Conservation (phyloP, 2,797 vertebrate species). For the Poecilia picta region DNA sequence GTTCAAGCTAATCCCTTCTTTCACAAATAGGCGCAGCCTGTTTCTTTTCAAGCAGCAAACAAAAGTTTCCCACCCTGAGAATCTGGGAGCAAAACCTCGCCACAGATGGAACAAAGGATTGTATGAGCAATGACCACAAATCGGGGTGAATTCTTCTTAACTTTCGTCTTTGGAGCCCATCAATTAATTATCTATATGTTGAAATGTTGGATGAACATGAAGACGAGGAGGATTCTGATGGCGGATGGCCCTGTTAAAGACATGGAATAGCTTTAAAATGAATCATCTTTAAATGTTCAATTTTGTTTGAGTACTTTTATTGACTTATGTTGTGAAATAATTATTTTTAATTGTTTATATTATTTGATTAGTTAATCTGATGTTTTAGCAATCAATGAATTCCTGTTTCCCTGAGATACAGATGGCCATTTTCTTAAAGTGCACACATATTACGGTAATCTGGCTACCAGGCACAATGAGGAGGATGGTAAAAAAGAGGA, state of each 20-base stretch:
- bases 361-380: neutral
- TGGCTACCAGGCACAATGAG: neutral
- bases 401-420: neutral
- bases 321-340: neutral
- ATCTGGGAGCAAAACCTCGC: conserved; percentile 82
- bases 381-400: neutral
- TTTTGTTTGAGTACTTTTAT: neutral
- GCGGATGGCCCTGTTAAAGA: neutral
- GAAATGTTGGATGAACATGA: neutral
- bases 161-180: conserved; percentile 30
- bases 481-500: neutral
- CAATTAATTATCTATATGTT: conserved; percentile 32
- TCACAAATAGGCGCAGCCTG: conserved; percentile 89
- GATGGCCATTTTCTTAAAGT: neutral
- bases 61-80: conserved; percentile 82
- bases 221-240: neutral
- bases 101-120: conserved; percentile 77
- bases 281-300: neutral
- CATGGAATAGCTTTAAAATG: neutral
- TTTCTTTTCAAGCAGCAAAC: conserved; percentile 82
- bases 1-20: conserved; percentile 91
- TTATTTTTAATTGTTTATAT: neutral
- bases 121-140: conserved; percentile 66
- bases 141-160: conserved; percentile 64
- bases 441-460: neutral